Evolutionary conservation across 2,797 vertebrate genomes (phyloP).

Genomic region (Coranthus polyacanthus): DNA sequence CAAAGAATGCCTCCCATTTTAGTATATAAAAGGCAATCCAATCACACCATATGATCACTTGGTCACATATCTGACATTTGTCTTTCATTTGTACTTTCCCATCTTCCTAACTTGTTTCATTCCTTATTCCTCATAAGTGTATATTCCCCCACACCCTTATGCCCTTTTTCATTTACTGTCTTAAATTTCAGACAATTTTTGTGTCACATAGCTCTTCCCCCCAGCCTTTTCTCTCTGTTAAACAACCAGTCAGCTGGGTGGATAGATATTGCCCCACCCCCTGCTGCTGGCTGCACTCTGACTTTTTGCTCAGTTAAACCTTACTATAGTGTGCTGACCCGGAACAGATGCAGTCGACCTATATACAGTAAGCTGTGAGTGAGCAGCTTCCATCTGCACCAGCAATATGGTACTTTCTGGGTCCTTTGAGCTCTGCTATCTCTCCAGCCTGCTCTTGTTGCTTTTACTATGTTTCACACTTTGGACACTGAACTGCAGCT

Average conservation of each 20-base stretch:
- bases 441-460: slow-evolving; percentile 52
- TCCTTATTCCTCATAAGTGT: neutral
- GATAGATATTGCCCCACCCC: slow-evolving; percentile 23
- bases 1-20: too few species aligned
- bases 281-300: slow-evolving; percentile 35
- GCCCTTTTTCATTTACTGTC: slow-evolving; percentile 6
- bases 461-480: slow-evolving; percentile 67
- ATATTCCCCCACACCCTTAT: too few species aligned
- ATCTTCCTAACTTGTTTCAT: neutral
- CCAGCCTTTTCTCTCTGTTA: slow-evolving; percentile 4
- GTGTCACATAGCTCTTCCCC: slow-evolving; percentile 3
- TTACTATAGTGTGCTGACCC: slow-evolving; percentile 69
- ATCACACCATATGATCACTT: neutral
- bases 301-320: slow-evolving; percentile 66
- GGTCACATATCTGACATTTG: slow-evolving; percentile 2
- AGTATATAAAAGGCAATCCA: too few species aligned
- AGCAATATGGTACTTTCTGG: slow-evolving; percentile 60
- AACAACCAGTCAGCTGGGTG: slow-evolving; percentile 23
- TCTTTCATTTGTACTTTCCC: slow-evolving; percentile 5
- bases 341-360: slow-evolving; percentile 72
- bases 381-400: slow-evolving; percentile 73
- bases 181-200: neutral
- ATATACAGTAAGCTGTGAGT: slow-evolving; percentile 75
- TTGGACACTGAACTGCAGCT: slow-evolving; percentile 70
- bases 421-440: slow-evolving; percentile 63